Evolutionary conservation across 2,888 invertebrate genomes (phyloP), one percentile per base, ranked within the genome.

Genomic region (Augiades crinisus): DNA sequence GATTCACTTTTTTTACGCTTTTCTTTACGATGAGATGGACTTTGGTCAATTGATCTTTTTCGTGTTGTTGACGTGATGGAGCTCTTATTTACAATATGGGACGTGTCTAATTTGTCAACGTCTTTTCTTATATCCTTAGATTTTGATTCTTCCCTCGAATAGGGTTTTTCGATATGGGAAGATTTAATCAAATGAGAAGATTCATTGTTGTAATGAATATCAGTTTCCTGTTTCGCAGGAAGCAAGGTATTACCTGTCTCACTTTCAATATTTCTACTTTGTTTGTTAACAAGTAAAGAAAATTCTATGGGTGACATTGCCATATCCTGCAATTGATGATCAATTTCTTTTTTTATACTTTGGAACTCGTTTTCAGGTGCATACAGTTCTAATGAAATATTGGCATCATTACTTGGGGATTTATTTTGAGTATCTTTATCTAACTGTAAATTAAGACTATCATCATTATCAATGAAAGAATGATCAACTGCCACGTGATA

Each of bases 401-500:
- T 47, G 30, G 33, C 31, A 0, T 40, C 66, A 74, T 69, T 41
- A 63, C 62, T 55, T 69, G 44, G 30, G 5, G 21, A 4, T 12
- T 44, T 37, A n/a, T 27, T 19, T 37, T 12, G 8, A 31, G 4
- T 16, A 5, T 37, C 44, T 31, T 22, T 44, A 10, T 30, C 31
- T 44, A 51, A 8, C 21, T 37, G 30, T 7, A 64, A 62, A 55
- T 54, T 64, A 47, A 59, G 62, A 47, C 61, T 54, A 43, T 76
- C 72, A 62, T 85, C 81, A 56, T 64, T 67, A 57, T 74, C 77
- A 56, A 87, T 76, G 57, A 86, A 87, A 55, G 74, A 81, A 57
- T 72, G 85, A 58, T 88, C 88, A n/a, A 89, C 88, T 49, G 78
- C 81, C 19, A 89, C 87, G 79, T 88, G 89, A 59, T 89, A 89